Conservation (phyloP, 1,140 invertebrate genomes). For the Lysiphlebus fabarum region DNA sequence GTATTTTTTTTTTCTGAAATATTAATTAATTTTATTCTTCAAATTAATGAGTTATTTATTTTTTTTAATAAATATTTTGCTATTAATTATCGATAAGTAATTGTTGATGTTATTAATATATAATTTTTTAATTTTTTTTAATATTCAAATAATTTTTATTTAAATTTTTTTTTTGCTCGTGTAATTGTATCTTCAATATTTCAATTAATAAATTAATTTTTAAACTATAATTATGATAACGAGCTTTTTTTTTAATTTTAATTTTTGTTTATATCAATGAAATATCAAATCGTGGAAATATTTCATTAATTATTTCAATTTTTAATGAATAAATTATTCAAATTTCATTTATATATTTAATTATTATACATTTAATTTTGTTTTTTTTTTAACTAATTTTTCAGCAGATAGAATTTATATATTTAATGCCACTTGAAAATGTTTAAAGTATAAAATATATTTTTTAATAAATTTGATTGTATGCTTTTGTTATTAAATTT, state of each 20-base stretch:
- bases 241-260: constrained; percentile 3
- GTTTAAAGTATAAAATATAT: constrained; percentile 11
- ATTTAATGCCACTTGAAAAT: constrained; percentile 16
- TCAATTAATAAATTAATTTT: no score
- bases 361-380: constrained; percentile 16
- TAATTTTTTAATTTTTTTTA: background rate
- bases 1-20: constrained; percentile 7
- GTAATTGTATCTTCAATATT: no score
- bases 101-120: no score
- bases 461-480: constrained; percentile 6
- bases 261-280: background rate
- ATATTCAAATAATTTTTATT: background rate
- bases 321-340: constrained; percentile 24
- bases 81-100: background rate
- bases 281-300: no score
- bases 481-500: background rate
- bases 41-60: constrained; percentile 6
- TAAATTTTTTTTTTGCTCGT: background rate
- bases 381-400: constrained; percentile 9
- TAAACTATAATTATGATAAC: no score
- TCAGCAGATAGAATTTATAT: constrained; percentile 9
- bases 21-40: background rate
- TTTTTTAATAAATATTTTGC: background rate
- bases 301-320: constrained; percentile 16
- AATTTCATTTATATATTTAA: constrained; percentile 23